Evolutionary conservation across 2,888 invertebrate genomes (phyloP).

Genomic region (Empis livida): DNA sequence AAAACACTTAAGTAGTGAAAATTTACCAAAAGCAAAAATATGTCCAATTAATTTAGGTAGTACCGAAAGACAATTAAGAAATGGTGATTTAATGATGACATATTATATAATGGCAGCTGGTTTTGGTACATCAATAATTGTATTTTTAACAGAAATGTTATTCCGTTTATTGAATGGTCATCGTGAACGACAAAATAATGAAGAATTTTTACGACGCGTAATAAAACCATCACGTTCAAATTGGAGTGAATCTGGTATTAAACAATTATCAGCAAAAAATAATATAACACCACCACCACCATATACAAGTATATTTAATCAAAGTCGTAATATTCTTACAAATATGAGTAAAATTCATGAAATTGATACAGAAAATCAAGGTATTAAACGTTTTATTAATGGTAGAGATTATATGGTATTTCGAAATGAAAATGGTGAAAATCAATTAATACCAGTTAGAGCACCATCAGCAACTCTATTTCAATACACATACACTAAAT

Average conservation of each 20-base stretch:
- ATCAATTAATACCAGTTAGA: constrained; percentile 57
- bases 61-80: constrained; percentile 61
- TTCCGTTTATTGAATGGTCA: constrained; percentile 28
- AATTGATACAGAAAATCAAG: constrained; percentile 17
- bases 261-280: constrained; percentile 10
- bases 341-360: constrained; percentile 3
- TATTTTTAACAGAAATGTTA: constrained; percentile 52
- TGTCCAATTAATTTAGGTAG: constrained; percentile 72
- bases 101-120: constrained; percentile 63
- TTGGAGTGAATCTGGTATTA: not conserved
- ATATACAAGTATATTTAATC: constrained; percentile 41
- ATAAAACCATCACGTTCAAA: not conserved
- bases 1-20: constrained; percentile 46
- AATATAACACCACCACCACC: constrained; percentile 46
- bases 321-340: constrained; percentile 8
- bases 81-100: constrained; percentile 65
- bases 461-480: constrained; percentile 67
- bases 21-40: constrained; percentile 60
- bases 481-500: constrained; percentile 41
- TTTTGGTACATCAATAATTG: constrained; percentile 46
- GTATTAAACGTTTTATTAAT: constrained; percentile 48
- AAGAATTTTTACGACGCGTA: not conserved
- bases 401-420: constrained; percentile 65
- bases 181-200: constrained; percentile 5
- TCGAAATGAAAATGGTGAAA: constrained; percentile 45